Conservation (phyloP, 2,113 vertebrate species). For the Prolemur simus region DNA sequence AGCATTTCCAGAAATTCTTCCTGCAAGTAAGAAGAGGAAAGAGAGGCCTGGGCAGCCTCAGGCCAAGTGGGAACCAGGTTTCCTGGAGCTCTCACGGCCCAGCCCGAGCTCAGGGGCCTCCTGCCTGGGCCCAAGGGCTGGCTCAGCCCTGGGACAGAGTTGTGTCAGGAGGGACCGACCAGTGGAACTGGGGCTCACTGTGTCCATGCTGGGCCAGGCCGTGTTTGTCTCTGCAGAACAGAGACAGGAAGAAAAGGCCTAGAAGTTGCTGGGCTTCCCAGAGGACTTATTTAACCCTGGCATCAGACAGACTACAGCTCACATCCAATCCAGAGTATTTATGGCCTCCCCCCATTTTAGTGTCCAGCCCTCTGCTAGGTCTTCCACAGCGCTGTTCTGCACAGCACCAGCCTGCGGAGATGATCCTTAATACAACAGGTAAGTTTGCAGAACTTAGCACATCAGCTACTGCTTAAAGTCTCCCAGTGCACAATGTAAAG, state of each 20-base stretch:
- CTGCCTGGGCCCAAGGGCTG: background rate
- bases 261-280: background rate
- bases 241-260: background rate
- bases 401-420: background rate
- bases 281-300: background rate
- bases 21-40: conserved; percentile 31
- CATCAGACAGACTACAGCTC: background rate
- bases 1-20: conserved; percentile 60
- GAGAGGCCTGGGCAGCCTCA: background rate
- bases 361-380: background rate
- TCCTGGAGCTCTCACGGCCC: conserved; percentile 8
- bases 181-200: background rate
- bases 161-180: background rate
- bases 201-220: background rate
- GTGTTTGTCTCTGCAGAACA: background rate
- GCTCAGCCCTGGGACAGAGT: background rate
- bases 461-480: background rate
- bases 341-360: background rate
- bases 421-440: background rate
- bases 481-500: background rate
- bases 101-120: background rate
- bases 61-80: conserved; percentile 6
- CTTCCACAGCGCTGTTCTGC: background rate
- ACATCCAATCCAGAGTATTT: background rate
- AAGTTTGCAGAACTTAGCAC: background rate